phyloP scores from a whole-genome alignment of 2,797 vertebrate genomes.

The Pseudochirops corinnae region DNA sequence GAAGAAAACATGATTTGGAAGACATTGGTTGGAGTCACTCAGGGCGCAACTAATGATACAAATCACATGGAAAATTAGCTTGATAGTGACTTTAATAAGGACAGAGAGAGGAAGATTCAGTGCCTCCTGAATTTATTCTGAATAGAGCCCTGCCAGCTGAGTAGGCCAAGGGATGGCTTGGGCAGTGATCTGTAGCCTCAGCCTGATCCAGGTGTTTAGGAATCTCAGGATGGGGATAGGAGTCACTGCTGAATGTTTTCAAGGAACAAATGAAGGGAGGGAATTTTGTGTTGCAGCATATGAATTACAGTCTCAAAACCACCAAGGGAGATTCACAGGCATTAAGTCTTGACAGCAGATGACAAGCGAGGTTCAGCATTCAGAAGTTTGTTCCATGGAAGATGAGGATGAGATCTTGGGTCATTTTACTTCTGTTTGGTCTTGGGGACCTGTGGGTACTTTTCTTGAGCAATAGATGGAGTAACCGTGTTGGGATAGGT shows the following conservation, averaged over 20 bases:
- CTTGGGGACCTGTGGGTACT: slow-evolving; percentile 15
- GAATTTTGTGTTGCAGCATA: background rate
- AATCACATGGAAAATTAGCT: background rate
- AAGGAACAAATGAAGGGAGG: background rate
- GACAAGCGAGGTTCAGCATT: background rate
- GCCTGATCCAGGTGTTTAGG: background rate
- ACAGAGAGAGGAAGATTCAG: background rate
- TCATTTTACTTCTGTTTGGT: slow-evolving; percentile 55
- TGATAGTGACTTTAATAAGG: slow-evolving; percentile 56
- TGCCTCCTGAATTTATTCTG: background rate
- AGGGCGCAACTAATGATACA: background rate
- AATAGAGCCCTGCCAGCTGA: background rate
- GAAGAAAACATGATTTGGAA: background rate
- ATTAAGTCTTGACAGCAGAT: background rate
- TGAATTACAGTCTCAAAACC: background rate
- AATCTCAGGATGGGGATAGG: background rate
- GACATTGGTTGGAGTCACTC: background rate
- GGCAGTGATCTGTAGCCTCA: background rate
- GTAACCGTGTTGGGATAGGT: background rate
- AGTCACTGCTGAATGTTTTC: background rate
- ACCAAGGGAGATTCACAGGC: background rate
- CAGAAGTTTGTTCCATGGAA: rapidly evolving
- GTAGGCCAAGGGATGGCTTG: background rate
- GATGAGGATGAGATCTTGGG: background rate
- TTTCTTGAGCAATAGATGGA: slow-evolving; percentile 52